phyloP scores from a whole-genome alignment of 2,113 vertebrate species.

The Passer montanus region DNA sequence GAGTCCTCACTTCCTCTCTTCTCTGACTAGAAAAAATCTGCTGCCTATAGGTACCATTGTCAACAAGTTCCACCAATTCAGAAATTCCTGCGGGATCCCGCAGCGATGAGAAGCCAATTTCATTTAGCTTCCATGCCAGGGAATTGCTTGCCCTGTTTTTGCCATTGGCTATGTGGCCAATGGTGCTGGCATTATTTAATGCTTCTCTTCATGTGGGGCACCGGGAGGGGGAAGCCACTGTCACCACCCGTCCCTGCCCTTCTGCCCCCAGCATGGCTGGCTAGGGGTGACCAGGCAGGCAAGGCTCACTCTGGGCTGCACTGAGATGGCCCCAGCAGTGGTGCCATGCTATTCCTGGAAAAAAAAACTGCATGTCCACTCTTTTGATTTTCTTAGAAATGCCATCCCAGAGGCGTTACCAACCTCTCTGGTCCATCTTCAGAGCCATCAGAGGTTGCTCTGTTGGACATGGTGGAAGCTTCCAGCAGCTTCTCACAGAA shows the following conservation, averaged over 20 bases:
- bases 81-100: no score
- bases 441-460: background rate
- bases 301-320: background rate
- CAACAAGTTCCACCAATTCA: no score
- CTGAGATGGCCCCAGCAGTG: no score
- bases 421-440: background rate
- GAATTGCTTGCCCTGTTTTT: background rate
- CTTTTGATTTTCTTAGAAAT: background rate
- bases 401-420: background rate
- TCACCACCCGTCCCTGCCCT: no score
- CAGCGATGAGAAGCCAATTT: no score
- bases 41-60: no score
- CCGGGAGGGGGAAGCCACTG: background rate
- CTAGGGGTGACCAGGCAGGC: background rate
- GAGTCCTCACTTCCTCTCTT: no score
- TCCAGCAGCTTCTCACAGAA: background rate
- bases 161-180: background rate
- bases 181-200: background rate
- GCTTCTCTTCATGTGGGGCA: background rate
- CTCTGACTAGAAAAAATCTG: no score
- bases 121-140: rapidly evolving
- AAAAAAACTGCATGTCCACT: rapidly evolving
- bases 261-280: background rate
- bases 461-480: background rate
- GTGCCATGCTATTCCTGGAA: background rate